phyloP scores from a whole-genome alignment of 2,797 vertebrate species.

The Macropodus opercularis region DNA sequence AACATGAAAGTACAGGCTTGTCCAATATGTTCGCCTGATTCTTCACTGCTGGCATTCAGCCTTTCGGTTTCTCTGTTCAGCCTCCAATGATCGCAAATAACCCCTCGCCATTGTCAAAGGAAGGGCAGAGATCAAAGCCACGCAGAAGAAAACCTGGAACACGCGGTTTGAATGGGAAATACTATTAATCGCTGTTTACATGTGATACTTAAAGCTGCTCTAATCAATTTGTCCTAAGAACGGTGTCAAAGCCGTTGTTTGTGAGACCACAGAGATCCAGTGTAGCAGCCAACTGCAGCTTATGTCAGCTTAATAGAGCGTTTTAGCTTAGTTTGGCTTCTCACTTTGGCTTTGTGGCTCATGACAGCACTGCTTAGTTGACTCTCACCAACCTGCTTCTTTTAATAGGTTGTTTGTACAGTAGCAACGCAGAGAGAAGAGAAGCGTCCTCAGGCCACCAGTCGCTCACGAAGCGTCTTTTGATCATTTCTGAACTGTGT shows the following conservation, averaged over 20 bases:
- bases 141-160: background rate
- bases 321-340: background rate
- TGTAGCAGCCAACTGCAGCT: background rate
- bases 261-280: too few species aligned
- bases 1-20: constrained; percentile 1
- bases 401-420: background rate
- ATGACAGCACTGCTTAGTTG: background rate
- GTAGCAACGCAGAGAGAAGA: background rate
- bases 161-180: background rate
- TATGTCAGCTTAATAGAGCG: background rate
- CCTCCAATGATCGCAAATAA: background rate
- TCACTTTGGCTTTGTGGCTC: background rate
- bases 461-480: too few species aligned
- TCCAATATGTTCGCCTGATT: background rate
- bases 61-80: background rate
- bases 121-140: constrained; percentile 4
- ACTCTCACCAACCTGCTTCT: background rate
- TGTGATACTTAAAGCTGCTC: background rate
- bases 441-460: too few species aligned
- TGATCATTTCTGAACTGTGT: too few species aligned
- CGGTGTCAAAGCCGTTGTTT: too few species aligned
- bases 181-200: constrained; percentile 3
- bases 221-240: background rate
- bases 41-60: background rate
- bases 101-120: background rate